Conservation (phyloP, 2,113 vertebrate genomes). For the Orycteropus afer region DNA sequence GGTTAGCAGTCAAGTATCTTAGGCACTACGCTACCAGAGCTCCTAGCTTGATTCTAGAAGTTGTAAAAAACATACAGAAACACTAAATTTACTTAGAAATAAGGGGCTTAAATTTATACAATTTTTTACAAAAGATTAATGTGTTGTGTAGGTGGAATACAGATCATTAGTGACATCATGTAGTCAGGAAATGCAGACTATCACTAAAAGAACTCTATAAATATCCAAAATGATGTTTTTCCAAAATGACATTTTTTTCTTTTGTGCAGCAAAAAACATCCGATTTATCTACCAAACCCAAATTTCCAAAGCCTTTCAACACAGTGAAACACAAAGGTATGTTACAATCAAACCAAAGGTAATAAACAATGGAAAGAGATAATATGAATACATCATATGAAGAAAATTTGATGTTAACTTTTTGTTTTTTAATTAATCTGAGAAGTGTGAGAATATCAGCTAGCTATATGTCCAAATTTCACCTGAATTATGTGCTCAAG, state of each 20-base stretch:
- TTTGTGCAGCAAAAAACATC: constrained; percentile 59
- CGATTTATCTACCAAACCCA: constrained; percentile 21
- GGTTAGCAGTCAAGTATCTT: too few species aligned
- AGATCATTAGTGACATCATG: neutral
- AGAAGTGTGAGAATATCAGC: too few species aligned
- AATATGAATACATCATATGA: neutral
- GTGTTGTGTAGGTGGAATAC: neutral
- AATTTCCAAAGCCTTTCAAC: constrained; percentile 18
- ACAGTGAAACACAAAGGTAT: constrained; percentile 62
- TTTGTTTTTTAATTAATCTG: neutral
- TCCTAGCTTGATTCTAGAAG: too few species aligned
- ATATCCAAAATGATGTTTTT: constrained; percentile 2
- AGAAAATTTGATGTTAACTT: neutral
- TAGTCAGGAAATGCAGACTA: neutral
- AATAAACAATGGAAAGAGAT: neutral
- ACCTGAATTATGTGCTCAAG: neutral
- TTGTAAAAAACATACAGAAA: neutral
- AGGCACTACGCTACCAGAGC: too few species aligned
- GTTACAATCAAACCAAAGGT: neutral
- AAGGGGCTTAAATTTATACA: too few species aligned
- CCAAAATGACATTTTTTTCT: constrained; percentile 36
- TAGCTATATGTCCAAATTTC: neutral
- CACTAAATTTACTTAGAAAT: neutral
- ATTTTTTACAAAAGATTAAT: neutral
- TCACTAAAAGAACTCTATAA: neutral